Base-by-base conservation (phyloP, 2,113 vertebrate species). In the Pipa parva region DNA sequence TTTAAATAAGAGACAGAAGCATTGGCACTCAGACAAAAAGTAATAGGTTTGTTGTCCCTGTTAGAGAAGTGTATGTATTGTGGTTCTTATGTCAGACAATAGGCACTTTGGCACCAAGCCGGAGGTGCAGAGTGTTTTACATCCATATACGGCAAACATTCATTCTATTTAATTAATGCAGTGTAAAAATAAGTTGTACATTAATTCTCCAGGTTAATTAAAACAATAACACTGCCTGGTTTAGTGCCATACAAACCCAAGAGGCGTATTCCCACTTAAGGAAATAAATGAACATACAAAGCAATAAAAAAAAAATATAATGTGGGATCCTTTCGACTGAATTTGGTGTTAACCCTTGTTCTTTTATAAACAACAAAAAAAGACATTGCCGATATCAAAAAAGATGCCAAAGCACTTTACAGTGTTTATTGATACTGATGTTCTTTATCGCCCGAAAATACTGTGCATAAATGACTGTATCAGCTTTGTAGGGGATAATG, bases 91-190 rank as follows among this genome's bases (percentile, higher is more conserved):
- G 55, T n/a, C 12, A 66, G 11, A 58, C 17, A 64, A 28, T 18
- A 29, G 51, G 25, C 51, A 49, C n/a, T 25, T 48, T 50, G 42
- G 56, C 52, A 48, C 48, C 37, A 46, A 29, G 20, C 26, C 2
- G 36, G 39, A 66, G 52, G 20, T 28, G 24, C 50, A 13, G 49
- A 11, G 9, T 3, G 39, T 37, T 22, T 36, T 58, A 18, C 39
- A 25, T 28, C 39, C 63, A 58, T 58, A 58, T 49, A 58, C 28
- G 28, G 54, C 21, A 26, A 67, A 67, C 42, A 67, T 22, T 58
- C 5, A 46, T 39, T 57, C 27, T 12, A 24, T 56, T 65, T 46
- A 48, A 49, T 65, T 46, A 46, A 1, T 31, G 51, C 36, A 29
- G 18, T 31, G 52, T 49, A 58, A 49, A 58, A 67, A 49, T 58